These are phyloP conservation scores for Trichacis sp. DNA, from an alignment of 2,888 invertebrate genomes.

Conservation along the genomic window DNA sequence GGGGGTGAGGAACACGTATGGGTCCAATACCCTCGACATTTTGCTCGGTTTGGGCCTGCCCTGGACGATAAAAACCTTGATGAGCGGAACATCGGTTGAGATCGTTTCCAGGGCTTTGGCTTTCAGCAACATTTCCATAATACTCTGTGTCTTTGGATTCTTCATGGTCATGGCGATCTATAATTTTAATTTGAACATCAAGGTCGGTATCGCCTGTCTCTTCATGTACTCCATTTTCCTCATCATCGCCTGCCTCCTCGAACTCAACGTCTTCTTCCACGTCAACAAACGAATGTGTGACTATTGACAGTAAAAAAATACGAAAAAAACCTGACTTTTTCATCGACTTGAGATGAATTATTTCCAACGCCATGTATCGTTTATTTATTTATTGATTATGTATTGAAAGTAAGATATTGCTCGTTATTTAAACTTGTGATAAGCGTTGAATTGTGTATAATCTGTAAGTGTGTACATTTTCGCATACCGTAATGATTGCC, in stretches of 20 bases:
- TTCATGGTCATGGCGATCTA: conserved; percentile 78
- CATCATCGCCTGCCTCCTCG: conserved; percentile 81
- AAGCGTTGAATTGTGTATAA: no score
- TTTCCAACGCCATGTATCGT: no score
- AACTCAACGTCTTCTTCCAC: conserved; percentile 78
- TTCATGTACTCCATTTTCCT: conserved; percentile 79
- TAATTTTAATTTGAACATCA: conserved; percentile 78
- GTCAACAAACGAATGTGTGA: conserved; percentile 57
- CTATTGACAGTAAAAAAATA: neutral
- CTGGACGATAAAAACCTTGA: conserved; percentile 83
- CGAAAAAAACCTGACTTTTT: neutral
- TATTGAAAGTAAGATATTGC: no score
- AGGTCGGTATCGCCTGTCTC: conserved; percentile 77
- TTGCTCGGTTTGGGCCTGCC: conserved; percentile 85
- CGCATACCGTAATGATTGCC: no score
- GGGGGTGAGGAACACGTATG: conserved; percentile 88
- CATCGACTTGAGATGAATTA: no score
- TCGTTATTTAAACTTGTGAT: no score
- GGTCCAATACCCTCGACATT: conserved; percentile 88
- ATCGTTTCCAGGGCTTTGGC: conserved; percentile 85
- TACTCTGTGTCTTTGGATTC: conserved; percentile 80
- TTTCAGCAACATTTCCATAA: conserved; percentile 83
- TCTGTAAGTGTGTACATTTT: no score
- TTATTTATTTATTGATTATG: no score
- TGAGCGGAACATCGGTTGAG: conserved; percentile 72